Conservation (phyloP, 64 coral and sea anemone species). For the Astreopora myriophthalma region DNA sequence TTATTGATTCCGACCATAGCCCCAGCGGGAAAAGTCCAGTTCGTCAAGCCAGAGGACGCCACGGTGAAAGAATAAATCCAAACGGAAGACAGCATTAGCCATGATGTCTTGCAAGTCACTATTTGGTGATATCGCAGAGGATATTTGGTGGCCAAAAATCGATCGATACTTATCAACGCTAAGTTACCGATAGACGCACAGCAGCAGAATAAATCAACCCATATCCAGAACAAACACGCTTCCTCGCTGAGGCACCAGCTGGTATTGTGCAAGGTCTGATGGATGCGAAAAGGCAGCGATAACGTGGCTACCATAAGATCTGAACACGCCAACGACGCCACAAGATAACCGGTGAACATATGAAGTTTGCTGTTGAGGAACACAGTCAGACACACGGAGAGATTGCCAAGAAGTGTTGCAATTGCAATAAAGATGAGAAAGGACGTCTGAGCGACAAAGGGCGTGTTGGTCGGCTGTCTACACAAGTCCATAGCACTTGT, state of each 20-base stretch:
- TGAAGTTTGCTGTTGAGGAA: constrained; percentile 67
- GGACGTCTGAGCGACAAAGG: constrained; percentile 63
- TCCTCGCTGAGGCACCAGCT: constrained; percentile 80
- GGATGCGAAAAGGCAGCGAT: constrained; percentile 82
- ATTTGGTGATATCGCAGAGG: constrained; percentile 83
- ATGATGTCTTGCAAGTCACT: constrained; percentile 60
- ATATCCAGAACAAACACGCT: constrained; percentile 84
- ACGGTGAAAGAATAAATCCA: constrained; percentile 76
- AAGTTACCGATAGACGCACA: constrained; percentile 92
- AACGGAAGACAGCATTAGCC: constrained; percentile 56
- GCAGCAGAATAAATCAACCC: constrained; percentile 82
- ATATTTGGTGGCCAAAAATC: constrained; percentile 86
- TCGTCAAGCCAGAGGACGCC: constrained; percentile 68
- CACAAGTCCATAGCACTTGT: constrained; percentile 12
- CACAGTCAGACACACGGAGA: constrained; percentile 78
- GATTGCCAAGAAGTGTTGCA: constrained; percentile 82
- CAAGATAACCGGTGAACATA: constrained; percentile 84
- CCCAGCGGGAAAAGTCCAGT: constrained; percentile 72
- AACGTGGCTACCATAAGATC: constrained; percentile 83
- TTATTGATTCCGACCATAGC: constrained; percentile 39
- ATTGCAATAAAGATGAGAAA: constrained; percentile 69
- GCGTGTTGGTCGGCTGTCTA: constrained; percentile 2
- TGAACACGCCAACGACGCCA: constrained; percentile 85
- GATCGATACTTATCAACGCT: constrained; percentile 83
- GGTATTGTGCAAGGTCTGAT: constrained; percentile 85